Percentiles rank a stretch among this genome's conserved stretches.
Conservation (phyloP, 2,888 invertebrate species). For the Philaethria dido region DNA sequence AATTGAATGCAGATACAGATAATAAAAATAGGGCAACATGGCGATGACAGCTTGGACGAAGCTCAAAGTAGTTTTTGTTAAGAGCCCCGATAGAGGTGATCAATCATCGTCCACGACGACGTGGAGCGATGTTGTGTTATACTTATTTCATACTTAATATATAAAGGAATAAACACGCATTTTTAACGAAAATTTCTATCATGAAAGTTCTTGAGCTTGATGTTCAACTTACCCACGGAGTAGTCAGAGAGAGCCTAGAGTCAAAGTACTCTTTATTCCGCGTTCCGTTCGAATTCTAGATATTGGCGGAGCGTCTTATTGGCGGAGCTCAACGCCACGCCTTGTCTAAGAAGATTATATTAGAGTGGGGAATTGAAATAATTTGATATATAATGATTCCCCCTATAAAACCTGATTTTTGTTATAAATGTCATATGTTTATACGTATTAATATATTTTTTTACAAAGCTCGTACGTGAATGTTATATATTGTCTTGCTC, state of each 20-base stretch:
- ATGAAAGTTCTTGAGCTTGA: too few species aligned
- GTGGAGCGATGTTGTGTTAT: conserved; percentile 4
- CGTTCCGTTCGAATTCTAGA: not conserved
- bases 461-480: too few species aligned
- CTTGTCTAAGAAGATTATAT: not conserved
- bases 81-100: conserved; percentile 7
- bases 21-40: not conserved
- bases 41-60: not conserved
- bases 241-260: not conserved
- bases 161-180: not conserved
- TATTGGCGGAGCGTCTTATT: not conserved
- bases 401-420: too few species aligned
- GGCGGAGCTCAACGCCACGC: not conserved
- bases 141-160: conserved; percentile 1
- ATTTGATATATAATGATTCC: too few species aligned
- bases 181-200: not conserved
- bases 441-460: too few species aligned
- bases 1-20: not conserved
- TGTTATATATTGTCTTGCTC: too few species aligned
- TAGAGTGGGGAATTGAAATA: not conserved
- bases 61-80: conserved; percentile 2
- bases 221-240: too few species aligned
- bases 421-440: too few species aligned
- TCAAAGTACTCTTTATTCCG: not conserved
- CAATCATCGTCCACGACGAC: conserved; percentile 7